Evolutionary conservation across 2,888 invertebrate genomes (phyloP), one percentile per base, ranked within the genome.

Genomic region (Macrosoma leucophasiata): DNA sequence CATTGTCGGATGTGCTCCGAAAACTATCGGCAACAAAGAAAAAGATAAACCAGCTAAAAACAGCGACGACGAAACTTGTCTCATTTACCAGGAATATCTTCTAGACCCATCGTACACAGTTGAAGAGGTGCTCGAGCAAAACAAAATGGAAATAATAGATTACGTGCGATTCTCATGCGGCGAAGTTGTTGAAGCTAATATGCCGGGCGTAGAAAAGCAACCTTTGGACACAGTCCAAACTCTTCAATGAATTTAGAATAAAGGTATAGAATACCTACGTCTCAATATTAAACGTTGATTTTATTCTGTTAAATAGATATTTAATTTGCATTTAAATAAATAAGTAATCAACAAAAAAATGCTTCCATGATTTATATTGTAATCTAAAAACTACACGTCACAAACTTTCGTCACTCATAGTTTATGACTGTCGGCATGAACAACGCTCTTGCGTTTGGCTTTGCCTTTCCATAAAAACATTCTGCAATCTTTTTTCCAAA

Each of bases 141-240:
- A 91, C 50, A 78, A 88, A 39, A 67, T 89, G 0, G 84, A 89
- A 62, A 77, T 97, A 11, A 56, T 94, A 5, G 94, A 96, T 69
- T 97, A 94, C 70, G 87, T 91, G 39, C 87, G 97, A 41, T 95
- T 92, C 71, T 94, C 95, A 63, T 94, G 95, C 66, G 97, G 97
- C 1, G 96, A 95, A 71, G 53, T 55, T 11, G 48, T 67, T 8
- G 75, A 78, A 49, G 54, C 61, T 4, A 64, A 50, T 29, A 61
- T 81, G 67, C 76, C 69, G 6, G 84, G 82, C n/a, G 74, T 79
- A 37, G 84, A 77, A 42, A 82, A 78, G 41, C 77, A 86, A 50
- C 77, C 84, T 3, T 64, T 90, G 43, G 87, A 89, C 40, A 79
- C 79, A 23, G 82, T 89, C 17, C 88, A 90, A 72, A 89, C 88